A percentile compares a stretch with the other conserved stretches of the same genome.
Conservation (phyloP, 2,113 vertebrate species). For the Caranx ignobilis region DNA sequence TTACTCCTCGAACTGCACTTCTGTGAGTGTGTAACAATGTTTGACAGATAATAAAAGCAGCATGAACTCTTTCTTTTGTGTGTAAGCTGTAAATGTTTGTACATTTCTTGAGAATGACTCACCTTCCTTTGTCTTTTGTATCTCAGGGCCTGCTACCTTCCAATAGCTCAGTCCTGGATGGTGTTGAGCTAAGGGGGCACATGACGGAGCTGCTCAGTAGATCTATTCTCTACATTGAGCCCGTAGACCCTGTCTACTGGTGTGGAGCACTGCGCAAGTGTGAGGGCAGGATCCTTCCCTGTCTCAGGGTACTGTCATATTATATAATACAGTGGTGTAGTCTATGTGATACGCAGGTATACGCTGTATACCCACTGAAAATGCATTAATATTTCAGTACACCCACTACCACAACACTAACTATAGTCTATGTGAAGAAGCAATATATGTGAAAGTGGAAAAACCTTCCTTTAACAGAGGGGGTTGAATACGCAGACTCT, state of each 20-base stretch:
- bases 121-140: neutral
- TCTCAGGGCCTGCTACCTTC: constrained; percentile 69
- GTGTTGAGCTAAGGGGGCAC: constrained; percentile 59
- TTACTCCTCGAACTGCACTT: constrained; percentile 85
- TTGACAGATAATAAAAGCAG: neutral
- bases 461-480: no score
- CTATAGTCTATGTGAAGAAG: no score
- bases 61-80: neutral
- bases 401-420: no score
- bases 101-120: neutral
- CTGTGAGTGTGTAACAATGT: constrained; percentile 64
- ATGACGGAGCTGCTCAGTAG: constrained; percentile 77
- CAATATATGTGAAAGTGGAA: no score
- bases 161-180: constrained; percentile 70
- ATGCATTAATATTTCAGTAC: no score
- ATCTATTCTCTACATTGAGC: constrained; percentile 68
- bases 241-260: constrained; percentile 75
- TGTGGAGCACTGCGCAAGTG: constrained; percentile 76
- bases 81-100: neutral
- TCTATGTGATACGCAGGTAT: no score
- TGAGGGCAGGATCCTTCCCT: constrained; percentile 76
- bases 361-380: no score
- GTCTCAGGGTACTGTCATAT: constrained; percentile 72
- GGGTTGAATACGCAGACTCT: no score
- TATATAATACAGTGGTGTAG: no score